Evolutionary conservation across 2,113 vertebrate genomes (phyloP).

Genomic region (Heterotilapia buettikoferi): DNA sequence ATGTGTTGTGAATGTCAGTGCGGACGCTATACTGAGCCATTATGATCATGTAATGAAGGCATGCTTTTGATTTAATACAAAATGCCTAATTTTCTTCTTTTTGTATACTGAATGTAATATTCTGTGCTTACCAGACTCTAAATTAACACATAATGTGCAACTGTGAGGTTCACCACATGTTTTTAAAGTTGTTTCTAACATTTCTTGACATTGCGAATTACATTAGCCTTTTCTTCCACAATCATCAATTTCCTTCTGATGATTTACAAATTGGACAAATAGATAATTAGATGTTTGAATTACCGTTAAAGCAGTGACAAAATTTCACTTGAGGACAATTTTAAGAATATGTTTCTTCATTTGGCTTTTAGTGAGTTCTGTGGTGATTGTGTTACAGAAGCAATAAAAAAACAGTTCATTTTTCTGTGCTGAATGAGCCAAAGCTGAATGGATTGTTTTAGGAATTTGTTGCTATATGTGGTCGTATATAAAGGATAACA

Average conservation of each 20-base stretch:
- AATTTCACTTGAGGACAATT: background rate
- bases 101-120: background rate
- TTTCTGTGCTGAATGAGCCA: background rate
- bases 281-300: background rate
- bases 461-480: background rate
- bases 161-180: rapidly evolving
- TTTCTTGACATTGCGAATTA: background rate
- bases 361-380: background rate
- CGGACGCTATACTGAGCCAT: background rate
- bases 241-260: background rate
- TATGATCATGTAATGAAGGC: background rate
- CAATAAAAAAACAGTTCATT: background rate
- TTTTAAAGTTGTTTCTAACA: background rate
- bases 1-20: background rate
- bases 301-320: background rate
- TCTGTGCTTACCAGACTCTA: background rate
- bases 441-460: background rate
- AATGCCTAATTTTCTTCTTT: background rate
- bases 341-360: background rate
- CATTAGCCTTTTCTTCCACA: background rate
- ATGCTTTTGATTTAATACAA: background rate
- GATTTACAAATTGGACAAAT: background rate
- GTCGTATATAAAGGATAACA: background rate
- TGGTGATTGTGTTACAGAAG: background rate
- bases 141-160: background rate